phyloP scores from a whole-genome alignment of 2,888 invertebrate species.

The Diaprepes abbreviatus region DNA sequence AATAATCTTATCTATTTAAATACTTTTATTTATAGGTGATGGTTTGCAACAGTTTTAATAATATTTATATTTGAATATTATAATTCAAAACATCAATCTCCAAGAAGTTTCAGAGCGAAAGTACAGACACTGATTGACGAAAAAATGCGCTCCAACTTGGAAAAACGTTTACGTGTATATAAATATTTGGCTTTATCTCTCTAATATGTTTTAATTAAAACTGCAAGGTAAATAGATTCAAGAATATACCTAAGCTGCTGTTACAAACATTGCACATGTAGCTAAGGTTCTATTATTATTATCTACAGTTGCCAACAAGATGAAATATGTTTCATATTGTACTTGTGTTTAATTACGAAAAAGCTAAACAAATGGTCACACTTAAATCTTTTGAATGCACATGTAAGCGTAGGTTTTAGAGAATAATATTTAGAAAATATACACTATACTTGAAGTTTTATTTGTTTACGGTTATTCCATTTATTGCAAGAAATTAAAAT shows the following conservation, averaged over 20 bases:
- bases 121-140: no score
- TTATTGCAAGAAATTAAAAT: no score
- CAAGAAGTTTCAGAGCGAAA: no score
- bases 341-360: constrained; percentile 16
- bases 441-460: not conserved
- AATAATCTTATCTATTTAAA: no score
- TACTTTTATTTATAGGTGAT: no score
- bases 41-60: no score
- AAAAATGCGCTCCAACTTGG: no score
- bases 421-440: not conserved
- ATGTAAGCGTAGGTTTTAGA: not conserved
- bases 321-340: constrained; percentile 16
- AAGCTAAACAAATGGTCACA: constrained; percentile 12
- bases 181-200: no score
- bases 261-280: constrained; percentile 8
- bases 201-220: constrained; percentile 4
- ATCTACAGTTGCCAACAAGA: constrained; percentile 1
- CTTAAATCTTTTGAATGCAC: constrained; percentile 3
- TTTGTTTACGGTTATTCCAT: not conserved
- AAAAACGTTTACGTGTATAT: no score
- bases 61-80: no score
- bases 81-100: no score
- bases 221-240: not conserved
- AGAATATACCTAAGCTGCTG: not conserved
- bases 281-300: constrained; percentile 6